phyloP scores from a whole-genome alignment of 2,797 vertebrate species.

The Galagoides demidoff region DNA sequence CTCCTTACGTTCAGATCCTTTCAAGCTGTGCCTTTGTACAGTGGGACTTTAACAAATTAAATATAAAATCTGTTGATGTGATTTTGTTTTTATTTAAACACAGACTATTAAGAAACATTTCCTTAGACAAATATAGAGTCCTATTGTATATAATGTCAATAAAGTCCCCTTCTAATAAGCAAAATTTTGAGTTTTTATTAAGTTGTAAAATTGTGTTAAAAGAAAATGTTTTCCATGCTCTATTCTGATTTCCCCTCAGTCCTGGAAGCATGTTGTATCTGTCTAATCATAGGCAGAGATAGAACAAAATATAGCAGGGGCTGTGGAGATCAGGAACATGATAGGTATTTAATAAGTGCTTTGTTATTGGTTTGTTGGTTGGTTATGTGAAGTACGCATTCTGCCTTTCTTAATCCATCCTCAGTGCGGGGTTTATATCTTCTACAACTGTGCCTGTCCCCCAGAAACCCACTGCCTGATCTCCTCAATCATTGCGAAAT shows the following conservation, averaged over 20 bases:
- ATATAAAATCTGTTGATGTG: not conserved
- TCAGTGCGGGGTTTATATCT: not conserved
- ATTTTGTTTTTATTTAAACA: conserved; percentile 4
- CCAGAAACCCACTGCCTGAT: not conserved
- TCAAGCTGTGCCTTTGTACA: not conserved
- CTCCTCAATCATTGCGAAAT: not conserved
- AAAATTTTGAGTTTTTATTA: not conserved
- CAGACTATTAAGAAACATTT: not conserved
- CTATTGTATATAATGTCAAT: not conserved
- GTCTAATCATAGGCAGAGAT: not conserved
- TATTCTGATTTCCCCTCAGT: not conserved
- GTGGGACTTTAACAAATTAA: not conserved
- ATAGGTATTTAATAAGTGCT: not conserved
- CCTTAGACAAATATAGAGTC: not conserved
- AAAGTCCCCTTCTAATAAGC: conserved; percentile 4
- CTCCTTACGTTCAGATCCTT: not conserved
- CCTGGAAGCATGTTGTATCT: not conserved
- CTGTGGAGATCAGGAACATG: not conserved
- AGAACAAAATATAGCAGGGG: not conserved
- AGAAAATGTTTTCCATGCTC: conserved; percentile 1
- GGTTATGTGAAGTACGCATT: not conserved
- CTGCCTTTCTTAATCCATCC: not conserved
- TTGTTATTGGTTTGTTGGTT: not conserved
- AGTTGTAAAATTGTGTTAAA: not conserved
- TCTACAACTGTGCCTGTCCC: not conserved